These are phyloP conservation scores for Xenops minutus DNA, from an alignment of 2,797 vertebrate species.

Conservation along the genomic window DNA sequence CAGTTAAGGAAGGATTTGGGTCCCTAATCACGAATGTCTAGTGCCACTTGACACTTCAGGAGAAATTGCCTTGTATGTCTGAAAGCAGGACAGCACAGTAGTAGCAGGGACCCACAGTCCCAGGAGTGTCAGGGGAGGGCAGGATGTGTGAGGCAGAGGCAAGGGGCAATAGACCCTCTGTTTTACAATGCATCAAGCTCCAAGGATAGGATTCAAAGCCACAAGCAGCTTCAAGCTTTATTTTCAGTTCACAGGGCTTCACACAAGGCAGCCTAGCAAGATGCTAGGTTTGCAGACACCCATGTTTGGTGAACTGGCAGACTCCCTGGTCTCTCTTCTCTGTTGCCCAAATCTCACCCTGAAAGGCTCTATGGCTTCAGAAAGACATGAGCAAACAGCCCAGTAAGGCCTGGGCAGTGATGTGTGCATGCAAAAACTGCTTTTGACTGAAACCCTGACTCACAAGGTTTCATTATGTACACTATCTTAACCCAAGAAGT, in stretches of 20 bases:
- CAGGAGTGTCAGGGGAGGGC: background rate
- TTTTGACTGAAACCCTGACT: background rate
- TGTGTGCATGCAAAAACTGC: background rate
- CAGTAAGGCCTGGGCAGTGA: background rate
- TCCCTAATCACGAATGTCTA: background rate
- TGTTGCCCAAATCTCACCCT: background rate
- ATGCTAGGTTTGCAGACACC: background rate
- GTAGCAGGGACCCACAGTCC: background rate
- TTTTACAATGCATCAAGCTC: background rate
- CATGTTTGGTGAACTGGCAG: background rate
- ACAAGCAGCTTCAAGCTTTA: background rate
- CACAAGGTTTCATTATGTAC: background rate
- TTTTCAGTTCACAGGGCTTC: background rate
- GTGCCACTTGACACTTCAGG: background rate
- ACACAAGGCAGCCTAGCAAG: background rate
- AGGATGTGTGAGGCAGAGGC: fast-evolving
- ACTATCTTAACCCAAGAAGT: background rate
- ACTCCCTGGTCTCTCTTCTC: background rate
- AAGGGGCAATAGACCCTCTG: background rate
- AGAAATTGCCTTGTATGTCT: background rate
- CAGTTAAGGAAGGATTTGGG: background rate
- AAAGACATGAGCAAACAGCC: background rate
- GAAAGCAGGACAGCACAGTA: background rate
- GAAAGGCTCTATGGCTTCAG: background rate
- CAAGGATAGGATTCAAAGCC: background rate